Evolutionary conservation across 2,888 invertebrate species (phyloP).

Genomic region (Alentia gelatinosa): DNA sequence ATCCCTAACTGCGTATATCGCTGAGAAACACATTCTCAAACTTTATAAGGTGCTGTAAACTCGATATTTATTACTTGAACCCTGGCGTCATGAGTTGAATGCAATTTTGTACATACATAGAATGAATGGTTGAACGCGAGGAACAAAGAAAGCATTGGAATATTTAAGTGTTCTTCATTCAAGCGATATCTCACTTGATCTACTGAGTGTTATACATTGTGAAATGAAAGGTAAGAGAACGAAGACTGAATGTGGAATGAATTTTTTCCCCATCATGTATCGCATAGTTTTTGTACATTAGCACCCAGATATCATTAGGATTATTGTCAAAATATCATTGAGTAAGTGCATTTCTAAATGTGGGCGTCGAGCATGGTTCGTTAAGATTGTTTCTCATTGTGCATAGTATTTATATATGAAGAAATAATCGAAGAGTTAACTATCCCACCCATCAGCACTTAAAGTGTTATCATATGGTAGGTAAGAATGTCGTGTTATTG

Average conservation of each 20-base stretch:
- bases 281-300: constrained; percentile 17
- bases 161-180: constrained; percentile 26
- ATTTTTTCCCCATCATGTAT: background rate
- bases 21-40: background rate
- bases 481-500: too few species aligned
- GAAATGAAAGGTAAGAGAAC: background rate
- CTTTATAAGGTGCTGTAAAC: constrained; percentile 31
- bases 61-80: constrained; percentile 41
- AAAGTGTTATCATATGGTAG: too few species aligned
- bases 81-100: background rate
- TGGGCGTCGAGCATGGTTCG: background rate
- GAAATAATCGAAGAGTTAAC: background rate
- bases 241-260: background rate
- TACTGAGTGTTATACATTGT: too few species aligned
- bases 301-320: background rate
- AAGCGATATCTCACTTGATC: background rate
- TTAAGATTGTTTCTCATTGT: background rate
- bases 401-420: constrained; percentile 26
- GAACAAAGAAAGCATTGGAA: background rate
- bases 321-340: background rate
- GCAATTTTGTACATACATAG: constrained; percentile 18
- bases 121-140: background rate
- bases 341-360: background rate
- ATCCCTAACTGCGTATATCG: background rate
- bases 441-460: background rate